These are phyloP conservation scores for Salticus scenicus DNA, from an alignment of 2,888 invertebrate species.

Conservation along the genomic window DNA sequence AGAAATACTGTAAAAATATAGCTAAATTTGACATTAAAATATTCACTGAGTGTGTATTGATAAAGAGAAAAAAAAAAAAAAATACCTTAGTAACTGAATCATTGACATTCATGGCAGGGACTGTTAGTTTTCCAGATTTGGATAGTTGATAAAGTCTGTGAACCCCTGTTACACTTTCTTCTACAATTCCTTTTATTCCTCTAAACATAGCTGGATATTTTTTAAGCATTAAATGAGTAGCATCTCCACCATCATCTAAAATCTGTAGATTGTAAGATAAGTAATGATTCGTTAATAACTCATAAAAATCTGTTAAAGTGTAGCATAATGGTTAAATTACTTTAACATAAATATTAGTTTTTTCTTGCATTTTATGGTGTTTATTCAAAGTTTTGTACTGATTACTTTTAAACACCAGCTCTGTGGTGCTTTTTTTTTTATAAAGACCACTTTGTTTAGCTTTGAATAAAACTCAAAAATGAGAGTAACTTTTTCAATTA, in stretches of 20 bases:
- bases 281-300: too few relatives aligned
- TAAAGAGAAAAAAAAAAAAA: not conserved
- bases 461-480: too few relatives aligned
- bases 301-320: too few relatives aligned
- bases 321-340: too few relatives aligned
- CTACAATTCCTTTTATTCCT: constrained; percentile 95
- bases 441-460: too few relatives aligned
- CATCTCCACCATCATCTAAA: constrained; percentile 97
- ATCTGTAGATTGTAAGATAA: too few relatives aligned
- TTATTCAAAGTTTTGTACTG: too few relatives aligned
- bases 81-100: constrained; percentile 92
- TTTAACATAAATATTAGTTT: too few relatives aligned
- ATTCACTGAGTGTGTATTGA: not conserved
- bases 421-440: too few relatives aligned
- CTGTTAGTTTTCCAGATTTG: constrained; percentile 93
- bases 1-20: not conserved
- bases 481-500: too few relatives aligned
- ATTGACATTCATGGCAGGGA: constrained; percentile 99
- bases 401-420: too few relatives aligned
- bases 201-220: constrained; percentile 95
- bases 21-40: not conserved
- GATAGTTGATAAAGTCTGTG: constrained; percentile 96
- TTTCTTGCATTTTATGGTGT: too few relatives aligned
- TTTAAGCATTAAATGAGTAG: constrained; percentile 96
- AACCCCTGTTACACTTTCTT: constrained; percentile 98